A percentile compares a stretch with the other conserved stretches of the same genome.
Conservation (phyloP, 2,113 vertebrate genomes). For the Sterrhoptilus dennistouni region DNA sequence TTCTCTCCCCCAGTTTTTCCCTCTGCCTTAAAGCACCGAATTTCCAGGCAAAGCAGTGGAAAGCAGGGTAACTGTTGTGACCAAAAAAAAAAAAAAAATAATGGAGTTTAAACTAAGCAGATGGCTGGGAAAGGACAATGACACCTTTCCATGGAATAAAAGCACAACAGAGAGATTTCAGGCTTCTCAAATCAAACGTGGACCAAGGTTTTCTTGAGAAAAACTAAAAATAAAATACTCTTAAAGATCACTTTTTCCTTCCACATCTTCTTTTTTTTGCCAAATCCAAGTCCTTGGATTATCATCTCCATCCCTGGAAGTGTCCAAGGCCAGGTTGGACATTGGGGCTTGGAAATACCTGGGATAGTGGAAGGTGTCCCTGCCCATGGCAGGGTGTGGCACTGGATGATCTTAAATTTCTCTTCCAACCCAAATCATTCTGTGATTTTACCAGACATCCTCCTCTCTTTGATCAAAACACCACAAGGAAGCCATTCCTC, state of each 20-base stretch:
- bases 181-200: not conserved
- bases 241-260: not conserved
- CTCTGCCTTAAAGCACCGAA: not conserved
- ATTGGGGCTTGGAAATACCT: not conserved
- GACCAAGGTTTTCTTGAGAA: not conserved
- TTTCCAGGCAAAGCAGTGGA: not conserved
- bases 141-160: not conserved
- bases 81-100: no score
- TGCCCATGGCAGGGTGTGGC: not conserved
- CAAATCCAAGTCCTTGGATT: not conserved
- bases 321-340: not conserved
- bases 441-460: not conserved
- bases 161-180: not conserved
- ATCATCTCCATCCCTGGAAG: not conserved
- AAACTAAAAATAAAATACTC: not conserved
- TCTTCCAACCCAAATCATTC: not conserved
- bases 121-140: not conserved
- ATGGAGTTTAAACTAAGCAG: not conserved
- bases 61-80: not conserved
- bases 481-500: not conserved
- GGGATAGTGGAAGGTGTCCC: not conserved
- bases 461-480: not conserved
- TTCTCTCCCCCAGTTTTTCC: not conserved
- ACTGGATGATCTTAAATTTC: not conserved
- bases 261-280: not conserved